Evolutionary conservation across 2,888 invertebrate genomes (phyloP).

Genomic region (Spisula solida): DNA sequence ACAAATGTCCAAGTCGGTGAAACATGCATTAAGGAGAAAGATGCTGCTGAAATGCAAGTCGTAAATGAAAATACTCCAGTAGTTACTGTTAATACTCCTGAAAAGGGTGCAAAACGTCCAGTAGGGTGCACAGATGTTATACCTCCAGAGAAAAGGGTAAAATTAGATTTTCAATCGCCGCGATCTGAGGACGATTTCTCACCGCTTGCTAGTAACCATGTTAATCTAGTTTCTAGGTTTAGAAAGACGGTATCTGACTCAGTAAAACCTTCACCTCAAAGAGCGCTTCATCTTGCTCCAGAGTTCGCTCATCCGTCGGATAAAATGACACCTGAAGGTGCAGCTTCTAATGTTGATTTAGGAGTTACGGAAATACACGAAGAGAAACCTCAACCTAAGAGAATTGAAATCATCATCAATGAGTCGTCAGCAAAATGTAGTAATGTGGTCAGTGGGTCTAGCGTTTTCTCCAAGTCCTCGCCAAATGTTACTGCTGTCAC

Average conservation of each 20-base stretch:
- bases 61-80: constrained; percentile 72
- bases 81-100: constrained; percentile 54
- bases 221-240: constrained; percentile 58
- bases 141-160: constrained; percentile 75
- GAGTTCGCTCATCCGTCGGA: constrained; percentile 70
- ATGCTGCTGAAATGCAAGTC: constrained; percentile 59
- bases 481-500: constrained; percentile 10
- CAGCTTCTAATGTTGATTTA: constrained; percentile 48
- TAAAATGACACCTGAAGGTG: constrained; percentile 65
- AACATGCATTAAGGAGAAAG: constrained; percentile 34
- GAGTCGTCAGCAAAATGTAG: constrained; percentile 39
- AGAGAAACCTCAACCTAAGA: constrained; percentile 44
- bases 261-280: constrained; percentile 74
- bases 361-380: constrained; percentile 9
- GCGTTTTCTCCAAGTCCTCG: not conserved
- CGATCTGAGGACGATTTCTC: constrained; percentile 69
- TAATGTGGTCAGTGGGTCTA: constrained; percentile 26
- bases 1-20: constrained; percentile 19
- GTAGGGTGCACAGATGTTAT: constrained; percentile 47
- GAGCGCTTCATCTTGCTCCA: constrained; percentile 78
- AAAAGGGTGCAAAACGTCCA: constrained; percentile 63
- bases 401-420: constrained; percentile 66
- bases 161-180: constrained; percentile 77
- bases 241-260: constrained; percentile 61
- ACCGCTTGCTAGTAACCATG: constrained; percentile 51